These are phyloP conservation scores for Brachyopa scutellaris DNA, from an alignment of 2,888 invertebrate species.

Conservation along the genomic window DNA sequence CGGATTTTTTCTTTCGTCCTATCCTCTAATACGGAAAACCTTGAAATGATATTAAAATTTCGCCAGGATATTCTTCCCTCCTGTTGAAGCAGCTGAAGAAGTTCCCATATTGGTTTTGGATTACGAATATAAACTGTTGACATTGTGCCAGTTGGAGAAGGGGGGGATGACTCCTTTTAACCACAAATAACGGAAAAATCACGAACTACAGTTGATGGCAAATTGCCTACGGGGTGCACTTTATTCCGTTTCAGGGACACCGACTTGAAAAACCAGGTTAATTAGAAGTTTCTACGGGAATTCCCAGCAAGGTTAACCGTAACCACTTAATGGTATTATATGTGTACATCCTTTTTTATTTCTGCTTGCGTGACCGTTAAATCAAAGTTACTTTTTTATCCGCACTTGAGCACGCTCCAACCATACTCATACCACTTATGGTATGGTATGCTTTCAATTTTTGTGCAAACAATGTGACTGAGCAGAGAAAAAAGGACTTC, in stretches of 20 bases:
- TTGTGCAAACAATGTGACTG: constrained; percentile 38
- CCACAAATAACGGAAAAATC: constrained; percentile 34
- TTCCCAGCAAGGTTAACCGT: constrained; percentile 44
- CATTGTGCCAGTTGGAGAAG: constrained; percentile 44
- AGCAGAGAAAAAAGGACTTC: not conserved
- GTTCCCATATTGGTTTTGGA: constrained; percentile 51
- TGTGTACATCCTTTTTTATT: too few species aligned
- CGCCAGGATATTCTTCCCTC: constrained; percentile 6
- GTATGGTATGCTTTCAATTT: not conserved
- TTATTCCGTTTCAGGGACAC: constrained; percentile 10
- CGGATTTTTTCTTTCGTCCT: too few species aligned
- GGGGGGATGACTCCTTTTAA: constrained; percentile 18
- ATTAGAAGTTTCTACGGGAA: constrained; percentile 48
- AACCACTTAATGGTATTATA: too few species aligned
- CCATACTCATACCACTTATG: constrained; percentile 7
- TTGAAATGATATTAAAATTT: constrained; percentile 36
- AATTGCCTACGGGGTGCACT: not conserved
- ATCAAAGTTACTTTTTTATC: constrained; percentile 54
- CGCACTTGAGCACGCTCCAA: constrained; percentile 64
- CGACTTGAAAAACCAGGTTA: constrained; percentile 58
- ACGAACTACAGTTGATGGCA: constrained; percentile 48
- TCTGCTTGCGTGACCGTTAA: constrained; percentile 40
- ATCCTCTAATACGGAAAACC: constrained; percentile 30
- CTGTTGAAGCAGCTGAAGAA: constrained; percentile 26
- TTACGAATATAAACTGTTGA: constrained; percentile 37